These are phyloP conservation scores for Siniperca obscura DNA, from an alignment of 2,797 vertebrate species.

Conservation along the genomic window DNA sequence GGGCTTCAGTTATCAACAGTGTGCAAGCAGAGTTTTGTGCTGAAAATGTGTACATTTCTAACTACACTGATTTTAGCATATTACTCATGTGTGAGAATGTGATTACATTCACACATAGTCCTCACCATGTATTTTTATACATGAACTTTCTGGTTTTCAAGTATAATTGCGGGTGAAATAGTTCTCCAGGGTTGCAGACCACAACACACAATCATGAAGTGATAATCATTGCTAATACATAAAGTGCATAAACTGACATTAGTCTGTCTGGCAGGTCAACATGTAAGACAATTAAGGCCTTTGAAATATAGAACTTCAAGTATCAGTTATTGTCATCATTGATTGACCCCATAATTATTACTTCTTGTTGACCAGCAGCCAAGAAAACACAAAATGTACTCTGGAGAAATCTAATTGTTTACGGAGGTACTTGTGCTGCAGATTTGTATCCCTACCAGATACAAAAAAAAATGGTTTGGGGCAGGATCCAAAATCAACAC, in stretches of 20 bases:
- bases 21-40: background rate
- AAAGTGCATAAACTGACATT: background rate
- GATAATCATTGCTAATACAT: conserved; percentile 5
- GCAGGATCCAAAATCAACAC: no score
- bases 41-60: background rate
- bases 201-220: background rate
- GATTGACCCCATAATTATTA: background rate
- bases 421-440: background rate
- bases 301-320: background rate
- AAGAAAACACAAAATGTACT: conserved; percentile 3
- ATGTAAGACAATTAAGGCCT: background rate
- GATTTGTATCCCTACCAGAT: background rate
- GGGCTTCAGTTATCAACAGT: background rate
- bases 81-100: background rate
- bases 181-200: background rate
- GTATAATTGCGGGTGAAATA: conserved; percentile 13
- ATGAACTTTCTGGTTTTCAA: conserved; percentile 1
- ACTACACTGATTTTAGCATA: background rate
- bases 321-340: background rate
- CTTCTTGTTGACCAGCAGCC: background rate
- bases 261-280: background rate
- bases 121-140: conserved; percentile 12
- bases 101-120: conserved; percentile 10
- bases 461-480: background rate
- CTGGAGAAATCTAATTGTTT: background rate